Conservation (phyloP, 2,888 invertebrate genomes). For the Neoscelio sp. region DNA sequence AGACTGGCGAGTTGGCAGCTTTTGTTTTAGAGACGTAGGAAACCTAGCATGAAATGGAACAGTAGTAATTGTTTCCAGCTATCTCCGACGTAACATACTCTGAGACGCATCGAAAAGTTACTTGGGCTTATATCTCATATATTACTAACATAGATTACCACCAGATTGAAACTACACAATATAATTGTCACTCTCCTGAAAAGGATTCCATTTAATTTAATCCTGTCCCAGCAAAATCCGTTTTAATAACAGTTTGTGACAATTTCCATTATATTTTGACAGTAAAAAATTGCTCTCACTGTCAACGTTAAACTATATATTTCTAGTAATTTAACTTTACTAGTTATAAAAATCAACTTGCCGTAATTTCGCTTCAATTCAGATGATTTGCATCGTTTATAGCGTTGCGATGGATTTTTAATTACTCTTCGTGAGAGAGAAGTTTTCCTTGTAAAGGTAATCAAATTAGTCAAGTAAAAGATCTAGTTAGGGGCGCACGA, state of each 20-base stretch:
- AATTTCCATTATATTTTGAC: no score
- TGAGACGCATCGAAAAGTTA: background rate
- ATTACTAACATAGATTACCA: conserved; percentile 1
- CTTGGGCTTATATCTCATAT: background rate
- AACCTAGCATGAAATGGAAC: conserved; percentile 52
- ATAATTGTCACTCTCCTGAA: no score
- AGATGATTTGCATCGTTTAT: background rate
- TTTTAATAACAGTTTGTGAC: no score
- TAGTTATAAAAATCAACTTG: background rate
- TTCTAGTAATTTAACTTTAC: background rate
- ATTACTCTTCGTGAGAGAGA: background rate
- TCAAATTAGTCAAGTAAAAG: background rate
- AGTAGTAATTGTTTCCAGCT: conserved; percentile 33
- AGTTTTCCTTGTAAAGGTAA: background rate
- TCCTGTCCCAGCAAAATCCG: background rate
- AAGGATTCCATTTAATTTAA: background rate
- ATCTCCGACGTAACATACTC: background rate
- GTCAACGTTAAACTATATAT: background rate
- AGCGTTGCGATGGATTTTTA: background rate
- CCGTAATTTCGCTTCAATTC: background rate
- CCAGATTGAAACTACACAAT: background rate
- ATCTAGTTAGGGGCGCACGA: background rate
- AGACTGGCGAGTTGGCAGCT: conserved; percentile 12
- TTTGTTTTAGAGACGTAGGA: conserved; percentile 38
- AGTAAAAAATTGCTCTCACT: background rate